Evolutionary conservation across 2,113 vertebrate species (phyloP).

Genomic region (Chlorodrepanis virens): DNA sequence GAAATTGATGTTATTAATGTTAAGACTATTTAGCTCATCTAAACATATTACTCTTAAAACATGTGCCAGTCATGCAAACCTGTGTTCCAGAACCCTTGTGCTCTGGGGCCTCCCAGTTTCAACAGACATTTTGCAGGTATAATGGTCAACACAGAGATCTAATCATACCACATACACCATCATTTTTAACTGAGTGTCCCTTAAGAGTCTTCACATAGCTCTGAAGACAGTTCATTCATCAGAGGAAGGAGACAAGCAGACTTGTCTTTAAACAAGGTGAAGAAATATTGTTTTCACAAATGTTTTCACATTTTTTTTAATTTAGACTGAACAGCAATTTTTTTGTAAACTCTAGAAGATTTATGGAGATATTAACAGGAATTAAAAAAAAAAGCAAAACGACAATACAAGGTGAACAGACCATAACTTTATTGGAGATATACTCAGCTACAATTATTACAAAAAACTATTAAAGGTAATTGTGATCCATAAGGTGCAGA

Average conservation of each 20-base stretch:
- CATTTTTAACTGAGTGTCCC: constrained; percentile 22
- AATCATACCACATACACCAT: not conserved
- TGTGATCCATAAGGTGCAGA: constrained; percentile 93
- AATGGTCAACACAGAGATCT: constrained; percentile 8
- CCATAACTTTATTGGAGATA: constrained; percentile 96
- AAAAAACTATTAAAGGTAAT: constrained; percentile 82
- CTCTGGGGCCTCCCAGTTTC: not conserved
- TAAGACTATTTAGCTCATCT: not conserved
- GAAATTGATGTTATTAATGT: not conserved
- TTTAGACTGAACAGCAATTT: not conserved
- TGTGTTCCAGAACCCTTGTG: not conserved
- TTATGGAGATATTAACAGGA: not conserved
- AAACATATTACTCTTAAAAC: not conserved
- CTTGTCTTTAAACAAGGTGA: constrained; percentile 11
- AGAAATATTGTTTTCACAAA: constrained; percentile 3
- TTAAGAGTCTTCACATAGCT: constrained; percentile 16
- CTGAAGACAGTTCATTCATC: constrained; percentile 32
- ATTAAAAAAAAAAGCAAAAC: not conserved
- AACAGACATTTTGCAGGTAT: not conserved
- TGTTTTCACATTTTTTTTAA: not conserved
- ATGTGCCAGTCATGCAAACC: not conserved
- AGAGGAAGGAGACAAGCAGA: constrained; percentile 31
- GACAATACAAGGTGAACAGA: constrained; percentile 77
- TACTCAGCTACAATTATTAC: constrained; percentile 91
- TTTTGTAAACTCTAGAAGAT: not conserved